Evolutionary conservation across 2,888 invertebrate genomes (phyloP).

Genomic region (Artemia sinica): DNA sequence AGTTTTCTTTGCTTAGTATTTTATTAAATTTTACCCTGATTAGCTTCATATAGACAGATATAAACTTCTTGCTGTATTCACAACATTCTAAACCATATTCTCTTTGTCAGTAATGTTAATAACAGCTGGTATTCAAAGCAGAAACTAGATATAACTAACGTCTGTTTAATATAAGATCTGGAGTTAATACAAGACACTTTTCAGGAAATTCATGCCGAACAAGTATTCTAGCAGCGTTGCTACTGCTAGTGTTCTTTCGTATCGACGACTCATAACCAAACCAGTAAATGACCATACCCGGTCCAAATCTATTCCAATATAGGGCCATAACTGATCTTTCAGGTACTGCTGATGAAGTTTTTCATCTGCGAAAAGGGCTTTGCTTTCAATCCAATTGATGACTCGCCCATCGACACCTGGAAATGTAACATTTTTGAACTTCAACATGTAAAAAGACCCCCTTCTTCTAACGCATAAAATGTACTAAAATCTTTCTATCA

Average conservation of each 20-base stretch:
- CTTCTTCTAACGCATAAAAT: background rate
- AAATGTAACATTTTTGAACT: conserved; percentile 19
- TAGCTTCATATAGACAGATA: too few species aligned
- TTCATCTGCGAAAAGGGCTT: conserved; percentile 78
- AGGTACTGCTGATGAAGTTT: conserved; percentile 61
- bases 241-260: conserved; percentile 38
- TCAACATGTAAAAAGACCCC: background rate
- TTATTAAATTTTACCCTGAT: too few species aligned
- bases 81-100: too few species aligned
- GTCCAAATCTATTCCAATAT: conserved; percentile 87
- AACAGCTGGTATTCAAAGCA: too few species aligned
- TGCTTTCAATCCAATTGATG: conserved; percentile 89
- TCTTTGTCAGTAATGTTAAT: too few species aligned
- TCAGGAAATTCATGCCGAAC: conserved; percentile 44
- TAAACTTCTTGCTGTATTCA: too few species aligned
- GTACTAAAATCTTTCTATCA: background rate
- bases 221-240: conserved; percentile 37
- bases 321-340: conserved; percentile 66
- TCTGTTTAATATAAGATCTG: background rate
- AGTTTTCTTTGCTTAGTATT: too few species aligned
- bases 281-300: conserved; percentile 89
- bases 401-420: conserved; percentile 58
- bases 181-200: background rate
- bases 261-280: conserved; percentile 46
- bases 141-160: too few species aligned